A percentile compares a stretch with the other conserved stretches of the same genome.
Evolutionary conservation across 2,888 invertebrate genomes (phyloP).

Genomic region (Phlogophora meticulosa): DNA sequence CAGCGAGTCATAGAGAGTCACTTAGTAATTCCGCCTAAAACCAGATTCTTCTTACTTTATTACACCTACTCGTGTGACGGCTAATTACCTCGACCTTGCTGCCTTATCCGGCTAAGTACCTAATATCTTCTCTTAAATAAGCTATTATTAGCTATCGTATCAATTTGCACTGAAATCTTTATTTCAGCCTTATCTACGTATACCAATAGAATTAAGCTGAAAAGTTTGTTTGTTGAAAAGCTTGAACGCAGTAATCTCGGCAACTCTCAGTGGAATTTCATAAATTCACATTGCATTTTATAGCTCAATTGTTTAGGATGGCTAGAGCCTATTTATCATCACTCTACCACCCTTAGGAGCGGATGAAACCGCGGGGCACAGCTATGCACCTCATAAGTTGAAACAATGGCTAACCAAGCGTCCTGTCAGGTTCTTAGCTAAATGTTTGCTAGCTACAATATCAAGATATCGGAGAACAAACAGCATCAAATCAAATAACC

Average conservation of each 20-base stretch:
- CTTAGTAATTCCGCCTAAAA: not conserved
- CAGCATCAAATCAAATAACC: not conserved
- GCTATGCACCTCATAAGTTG: no score
- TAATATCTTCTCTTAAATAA: not conserved
- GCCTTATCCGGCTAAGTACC: not conserved
- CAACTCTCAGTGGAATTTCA: no score
- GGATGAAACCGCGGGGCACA: no score
- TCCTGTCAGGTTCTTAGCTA: no score
- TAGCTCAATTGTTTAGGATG: no score
- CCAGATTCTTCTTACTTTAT: conserved; percentile 5
- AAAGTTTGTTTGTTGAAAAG: not conserved
- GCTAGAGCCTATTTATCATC: no score
- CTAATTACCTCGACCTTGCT: not conserved
- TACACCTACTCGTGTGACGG: not conserved
- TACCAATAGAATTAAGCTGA: not conserved
- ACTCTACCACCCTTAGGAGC: no score
- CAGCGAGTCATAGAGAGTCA: not conserved
- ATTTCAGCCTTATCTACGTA: not conserved
- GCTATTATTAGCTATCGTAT: not conserved
- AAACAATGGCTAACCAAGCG: no score
- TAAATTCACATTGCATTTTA: no score
- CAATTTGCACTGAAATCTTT: not conserved
- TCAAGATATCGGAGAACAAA: not conserved
- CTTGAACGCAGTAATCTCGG: no score
- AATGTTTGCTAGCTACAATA: no score